phyloP scores from a whole-genome alignment of 2,888 invertebrate genomes.

The Catocala sponsa region DNA sequence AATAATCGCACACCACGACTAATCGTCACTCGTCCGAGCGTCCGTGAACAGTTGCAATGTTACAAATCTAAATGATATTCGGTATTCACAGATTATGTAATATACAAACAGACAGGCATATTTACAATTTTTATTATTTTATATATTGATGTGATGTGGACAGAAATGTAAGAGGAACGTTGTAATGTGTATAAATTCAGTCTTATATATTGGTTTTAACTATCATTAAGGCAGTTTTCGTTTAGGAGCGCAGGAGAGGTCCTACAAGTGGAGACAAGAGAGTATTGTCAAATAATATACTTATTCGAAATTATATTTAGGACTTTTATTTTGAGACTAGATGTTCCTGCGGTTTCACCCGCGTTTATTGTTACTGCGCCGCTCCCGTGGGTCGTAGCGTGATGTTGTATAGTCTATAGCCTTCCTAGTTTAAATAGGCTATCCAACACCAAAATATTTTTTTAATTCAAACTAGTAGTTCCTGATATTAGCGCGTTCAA shows the following conservation, averaged over 20 bases:
- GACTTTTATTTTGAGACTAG: background rate
- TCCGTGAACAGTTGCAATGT: constrained; percentile 23
- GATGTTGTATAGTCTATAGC: too few relatives aligned
- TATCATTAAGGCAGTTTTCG: constrained; percentile 16
- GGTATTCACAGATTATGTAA: constrained; percentile 57
- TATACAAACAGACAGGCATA: constrained; percentile 42
- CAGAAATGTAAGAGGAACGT: constrained; percentile 6
- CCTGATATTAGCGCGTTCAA: too few relatives aligned
- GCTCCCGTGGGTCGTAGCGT: too few relatives aligned
- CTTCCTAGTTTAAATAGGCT: too few relatives aligned
- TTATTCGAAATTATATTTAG: background rate
- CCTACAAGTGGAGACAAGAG: background rate
- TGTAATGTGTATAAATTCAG: constrained; percentile 18
- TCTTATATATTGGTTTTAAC: constrained; percentile 23
- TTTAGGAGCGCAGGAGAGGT: background rate
- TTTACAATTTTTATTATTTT: constrained; percentile 37
- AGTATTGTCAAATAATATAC: constrained; percentile 3
- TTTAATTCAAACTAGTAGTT: too few relatives aligned
- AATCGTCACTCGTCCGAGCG: constrained; percentile 16
- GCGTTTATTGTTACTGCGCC: too few relatives aligned
- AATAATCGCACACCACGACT: background rate
- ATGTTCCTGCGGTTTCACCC: too few relatives aligned
- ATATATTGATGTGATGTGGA: constrained; percentile 19
- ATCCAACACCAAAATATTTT: too few relatives aligned
- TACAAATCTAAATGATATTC: constrained; percentile 57